phyloP scores from a whole-genome alignment of 2,113 vertebrate genomes.

The zebrafish (Danio rerio) region DNA sequence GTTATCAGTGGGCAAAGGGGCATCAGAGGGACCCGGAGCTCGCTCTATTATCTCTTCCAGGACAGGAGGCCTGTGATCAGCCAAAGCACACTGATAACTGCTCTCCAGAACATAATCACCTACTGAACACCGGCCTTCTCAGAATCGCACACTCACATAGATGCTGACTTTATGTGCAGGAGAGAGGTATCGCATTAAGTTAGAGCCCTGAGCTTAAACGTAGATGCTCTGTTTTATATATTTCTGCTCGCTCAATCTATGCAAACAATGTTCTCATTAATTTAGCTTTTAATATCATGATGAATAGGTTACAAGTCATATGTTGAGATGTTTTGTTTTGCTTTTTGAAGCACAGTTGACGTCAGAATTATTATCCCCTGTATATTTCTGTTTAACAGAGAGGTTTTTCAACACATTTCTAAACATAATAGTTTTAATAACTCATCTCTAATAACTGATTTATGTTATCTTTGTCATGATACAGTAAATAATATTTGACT shows the following conservation, averaged over 20 bases:
- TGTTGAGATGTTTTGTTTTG: too few relatives aligned
- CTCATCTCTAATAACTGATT: too few relatives aligned
- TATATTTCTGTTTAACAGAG: too few relatives aligned
- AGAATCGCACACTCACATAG: slow-evolving; percentile 61
- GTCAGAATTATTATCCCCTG: too few relatives aligned
- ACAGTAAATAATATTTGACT: too few relatives aligned
- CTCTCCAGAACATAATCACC: slow-evolving; percentile 70
- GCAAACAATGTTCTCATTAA: not conserved
- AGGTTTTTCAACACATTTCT: too few relatives aligned
- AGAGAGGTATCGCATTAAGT: not conserved
- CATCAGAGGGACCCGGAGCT: slow-evolving; percentile 61
- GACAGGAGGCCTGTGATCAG: slow-evolving; percentile 65
- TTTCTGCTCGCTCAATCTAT: not conserved
- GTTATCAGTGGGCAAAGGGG: slow-evolving; percentile 68
- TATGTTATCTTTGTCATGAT: too few relatives aligned
- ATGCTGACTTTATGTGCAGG: not conserved
- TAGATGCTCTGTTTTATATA: not conserved
- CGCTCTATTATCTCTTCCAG: slow-evolving; percentile 67
- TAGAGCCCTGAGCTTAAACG: not conserved
- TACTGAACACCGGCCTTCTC: slow-evolving; percentile 69
- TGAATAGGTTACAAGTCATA: too few relatives aligned
- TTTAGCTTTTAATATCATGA: not conserved
- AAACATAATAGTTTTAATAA: too few relatives aligned
- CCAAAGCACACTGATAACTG: slow-evolving; percentile 69
- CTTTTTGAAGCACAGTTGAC: too few relatives aligned